These are phyloP conservation scores for Eulemur albifrons DNA, from an alignment of 2,797 vertebrate species.

Conservation along the genomic window DNA sequence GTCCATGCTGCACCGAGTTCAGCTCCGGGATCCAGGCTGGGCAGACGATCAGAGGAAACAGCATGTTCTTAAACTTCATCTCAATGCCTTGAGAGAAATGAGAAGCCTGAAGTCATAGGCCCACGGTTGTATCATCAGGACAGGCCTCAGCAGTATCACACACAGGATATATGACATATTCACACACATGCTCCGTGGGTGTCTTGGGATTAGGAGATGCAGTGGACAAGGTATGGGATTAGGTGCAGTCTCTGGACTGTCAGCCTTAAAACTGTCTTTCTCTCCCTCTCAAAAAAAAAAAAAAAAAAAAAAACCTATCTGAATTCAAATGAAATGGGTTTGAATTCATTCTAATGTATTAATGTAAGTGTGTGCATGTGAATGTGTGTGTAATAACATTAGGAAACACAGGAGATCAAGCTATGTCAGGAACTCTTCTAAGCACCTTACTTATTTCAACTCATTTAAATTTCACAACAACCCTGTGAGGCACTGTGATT, in stretches of 20 bases:
- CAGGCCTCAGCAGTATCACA: not conserved
- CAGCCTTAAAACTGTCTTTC: not conserved
- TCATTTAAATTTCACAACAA: not conserved
- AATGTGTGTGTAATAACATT: not conserved
- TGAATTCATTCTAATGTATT: not conserved
- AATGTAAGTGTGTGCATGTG: not conserved
- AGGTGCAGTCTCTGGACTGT: not conserved
- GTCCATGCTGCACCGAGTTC: conserved; percentile 85
- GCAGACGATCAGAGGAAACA: conserved; percentile 93
- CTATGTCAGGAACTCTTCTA: not conserved
- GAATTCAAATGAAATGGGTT: not conserved
- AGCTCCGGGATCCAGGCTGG: conserved; percentile 92
- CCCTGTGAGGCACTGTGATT: not conserved
- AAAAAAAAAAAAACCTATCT: not conserved
- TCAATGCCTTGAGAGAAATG: conserved; percentile 89
- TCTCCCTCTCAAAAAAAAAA: not conserved
- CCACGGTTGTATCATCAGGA: not conserved
- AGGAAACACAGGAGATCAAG: not conserved
- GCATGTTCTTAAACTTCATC: conserved; percentile 94
- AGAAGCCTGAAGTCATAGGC: conserved; percentile 26
- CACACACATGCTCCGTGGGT: too few relatives aligned
- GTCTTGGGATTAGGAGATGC: not conserved
- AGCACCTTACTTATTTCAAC: not conserved
- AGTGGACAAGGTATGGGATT: not conserved
- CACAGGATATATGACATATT: rapidly evolving